Evolutionary conservation across 2,888 invertebrate genomes (phyloP).

Genomic region (Melangyna quadrimaculata): DNA sequence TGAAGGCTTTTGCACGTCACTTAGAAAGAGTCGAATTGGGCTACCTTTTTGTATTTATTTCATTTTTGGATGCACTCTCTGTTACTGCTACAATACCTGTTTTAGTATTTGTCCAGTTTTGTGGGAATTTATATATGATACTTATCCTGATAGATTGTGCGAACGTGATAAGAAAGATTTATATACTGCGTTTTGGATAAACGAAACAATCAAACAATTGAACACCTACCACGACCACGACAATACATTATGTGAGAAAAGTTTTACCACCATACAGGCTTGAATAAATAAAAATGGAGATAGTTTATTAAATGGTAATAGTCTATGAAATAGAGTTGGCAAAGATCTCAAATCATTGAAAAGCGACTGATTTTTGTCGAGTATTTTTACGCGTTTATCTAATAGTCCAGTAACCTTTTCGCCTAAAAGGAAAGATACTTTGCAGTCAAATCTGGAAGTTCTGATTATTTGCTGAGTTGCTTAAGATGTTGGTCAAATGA

Average conservation of each 20-base stretch:
- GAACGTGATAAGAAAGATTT: slow-evolving; percentile 52
- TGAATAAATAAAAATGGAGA: neutral
- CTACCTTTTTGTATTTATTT: neutral
- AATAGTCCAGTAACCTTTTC: no score
- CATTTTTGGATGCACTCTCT: slow-evolving; percentile 4
- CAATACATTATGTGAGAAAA: neutral
- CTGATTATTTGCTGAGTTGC: no score
- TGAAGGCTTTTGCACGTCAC: neutral
- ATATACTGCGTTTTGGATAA: slow-evolving; percentile 15
- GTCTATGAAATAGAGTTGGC: neutral
- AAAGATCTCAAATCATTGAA: neutral
- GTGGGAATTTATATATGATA: slow-evolving; percentile 54
- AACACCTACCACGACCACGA: slow-evolving; percentile 1
- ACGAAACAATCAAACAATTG: neutral
- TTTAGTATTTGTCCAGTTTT: slow-evolving; percentile 30
- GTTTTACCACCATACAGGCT: neutral
- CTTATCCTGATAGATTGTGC: slow-evolving; percentile 51
- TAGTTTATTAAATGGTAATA: neutral
- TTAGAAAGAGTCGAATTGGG: neutral
- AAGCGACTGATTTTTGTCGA: neutral
- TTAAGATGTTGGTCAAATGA: no score
- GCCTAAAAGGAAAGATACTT: no score
- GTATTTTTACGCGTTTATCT: no score
- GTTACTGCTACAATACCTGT: neutral
- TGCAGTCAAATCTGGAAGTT: no score